Conservation (phyloP, 2,113 vertebrate genomes). For the Natator depressus region DNA sequence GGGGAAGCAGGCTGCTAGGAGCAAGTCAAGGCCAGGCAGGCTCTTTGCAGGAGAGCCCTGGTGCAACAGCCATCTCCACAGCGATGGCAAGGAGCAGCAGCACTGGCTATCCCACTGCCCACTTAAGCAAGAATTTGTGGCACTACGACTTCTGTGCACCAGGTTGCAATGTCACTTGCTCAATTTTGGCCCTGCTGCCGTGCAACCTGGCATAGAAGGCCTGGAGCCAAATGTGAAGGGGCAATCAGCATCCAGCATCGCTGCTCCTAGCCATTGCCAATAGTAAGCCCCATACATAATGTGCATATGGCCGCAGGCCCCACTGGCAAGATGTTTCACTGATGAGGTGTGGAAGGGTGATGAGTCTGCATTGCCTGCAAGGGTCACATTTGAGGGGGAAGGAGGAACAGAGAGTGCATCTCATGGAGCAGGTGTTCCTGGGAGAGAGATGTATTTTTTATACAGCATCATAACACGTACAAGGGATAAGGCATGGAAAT, state of each 20-base stretch:
- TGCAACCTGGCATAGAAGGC: background rate
- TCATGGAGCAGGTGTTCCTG: background rate
- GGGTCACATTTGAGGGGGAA: background rate
- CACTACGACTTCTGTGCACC: background rate
- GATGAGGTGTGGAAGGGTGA: background rate
- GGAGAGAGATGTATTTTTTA: background rate
- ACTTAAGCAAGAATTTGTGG: background rate
- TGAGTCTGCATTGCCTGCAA: background rate
- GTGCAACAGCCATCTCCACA: background rate
- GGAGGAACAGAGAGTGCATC: background rate
- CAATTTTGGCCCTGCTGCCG: background rate
- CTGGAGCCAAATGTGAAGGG: background rate
- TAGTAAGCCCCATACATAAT: too few species aligned
- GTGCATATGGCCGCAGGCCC: too few species aligned
- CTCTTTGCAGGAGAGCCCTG: too few species aligned
- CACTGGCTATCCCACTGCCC: background rate
- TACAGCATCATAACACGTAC: background rate
- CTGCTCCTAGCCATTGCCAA: too few species aligned
- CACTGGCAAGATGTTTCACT: background rate
- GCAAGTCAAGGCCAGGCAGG: background rate
- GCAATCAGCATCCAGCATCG: background rate
- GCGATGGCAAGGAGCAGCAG: background rate
- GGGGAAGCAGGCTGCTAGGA: background rate
- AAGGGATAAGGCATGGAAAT: background rate
- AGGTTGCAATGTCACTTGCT: background rate